Conservation (phyloP, 2,888 invertebrate genomes). For the Spodoptera exigua region DNA sequence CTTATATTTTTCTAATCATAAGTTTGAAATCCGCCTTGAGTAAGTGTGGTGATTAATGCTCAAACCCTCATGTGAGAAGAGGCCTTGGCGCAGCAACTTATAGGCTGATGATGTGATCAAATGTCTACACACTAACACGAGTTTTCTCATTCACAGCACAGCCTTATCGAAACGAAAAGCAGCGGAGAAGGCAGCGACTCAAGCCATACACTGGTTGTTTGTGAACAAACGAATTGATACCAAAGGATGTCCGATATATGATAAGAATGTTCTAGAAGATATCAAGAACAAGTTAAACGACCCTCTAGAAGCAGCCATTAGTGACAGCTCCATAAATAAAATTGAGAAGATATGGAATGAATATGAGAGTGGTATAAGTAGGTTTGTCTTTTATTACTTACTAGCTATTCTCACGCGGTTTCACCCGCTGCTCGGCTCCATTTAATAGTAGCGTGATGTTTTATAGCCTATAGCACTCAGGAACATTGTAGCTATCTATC, state of each 20-base stretch:
- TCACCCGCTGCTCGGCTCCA: no score
- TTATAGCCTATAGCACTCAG: no score
- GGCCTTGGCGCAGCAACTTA: no score
- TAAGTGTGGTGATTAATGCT: no score
- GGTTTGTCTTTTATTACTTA: conserved; percentile 66
- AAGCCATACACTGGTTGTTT: conserved; percentile 88
- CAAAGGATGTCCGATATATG: conserved; percentile 86
- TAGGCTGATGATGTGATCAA: no score
- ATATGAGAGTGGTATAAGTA: conserved; percentile 83
- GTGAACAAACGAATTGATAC: conserved; percentile 80
- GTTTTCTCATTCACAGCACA: conserved; percentile 65
- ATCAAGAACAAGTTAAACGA: conserved; percentile 71
- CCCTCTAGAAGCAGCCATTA: conserved; percentile 71
- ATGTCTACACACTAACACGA: neutral
- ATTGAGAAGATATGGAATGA: conserved; percentile 81
- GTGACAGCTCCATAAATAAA: conserved; percentile 72
- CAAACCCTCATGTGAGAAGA: no score
- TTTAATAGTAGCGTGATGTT: no score
- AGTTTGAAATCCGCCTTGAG: no score
- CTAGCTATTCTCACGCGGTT: no score
- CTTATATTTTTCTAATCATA: no score
- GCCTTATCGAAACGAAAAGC: conserved; percentile 88
- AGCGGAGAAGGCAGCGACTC: conserved; percentile 85
- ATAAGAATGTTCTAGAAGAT: conserved; percentile 72
- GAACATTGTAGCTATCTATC: no score